phyloP scores from a whole-genome alignment of 2,797 vertebrate species.

The Etheostoma perlongum region DNA sequence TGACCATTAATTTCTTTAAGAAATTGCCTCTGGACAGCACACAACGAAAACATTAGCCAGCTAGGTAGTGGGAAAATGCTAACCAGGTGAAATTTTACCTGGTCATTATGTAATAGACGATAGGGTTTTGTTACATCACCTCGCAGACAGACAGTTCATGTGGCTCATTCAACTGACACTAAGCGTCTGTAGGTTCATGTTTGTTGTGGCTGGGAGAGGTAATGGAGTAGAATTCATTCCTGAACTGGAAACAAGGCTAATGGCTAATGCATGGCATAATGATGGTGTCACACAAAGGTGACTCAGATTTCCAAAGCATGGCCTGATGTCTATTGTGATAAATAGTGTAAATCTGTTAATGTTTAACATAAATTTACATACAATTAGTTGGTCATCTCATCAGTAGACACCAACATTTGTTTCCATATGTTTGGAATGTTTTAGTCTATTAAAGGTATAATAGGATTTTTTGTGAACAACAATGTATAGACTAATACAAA shows the following conservation, averaged over 20 bases:
- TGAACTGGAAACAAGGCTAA: neutral
- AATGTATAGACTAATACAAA: too few species aligned
- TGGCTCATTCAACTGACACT: neutral
- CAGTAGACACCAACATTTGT: neutral
- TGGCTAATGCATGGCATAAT: neutral
- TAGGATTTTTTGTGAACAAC: too few species aligned
- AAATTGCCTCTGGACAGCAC: too few species aligned
- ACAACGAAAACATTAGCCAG: constrained; percentile 14
- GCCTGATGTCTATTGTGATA: too few species aligned
- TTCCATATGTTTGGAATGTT: neutral
- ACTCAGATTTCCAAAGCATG: neutral
- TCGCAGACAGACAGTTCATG: neutral
- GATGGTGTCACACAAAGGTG: too few species aligned
- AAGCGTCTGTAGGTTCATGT: constrained; percentile 5
- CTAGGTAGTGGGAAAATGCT: constrained; percentile 14
- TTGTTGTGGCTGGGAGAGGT: constrained; percentile 33
- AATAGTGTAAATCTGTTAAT: too few species aligned
- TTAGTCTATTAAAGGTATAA: neutral
- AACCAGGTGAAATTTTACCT: constrained; percentile 41
- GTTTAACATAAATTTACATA: too few species aligned
- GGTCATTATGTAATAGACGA: constrained; percentile 8
- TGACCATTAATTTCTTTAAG: too few species aligned
- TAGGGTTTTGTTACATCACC: constrained; percentile 22
- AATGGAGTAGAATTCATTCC: neutral
- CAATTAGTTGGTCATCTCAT: too few species aligned